phyloP scores from a whole-genome alignment of 2,888 invertebrate species.

The Lycaena phlaeas region DNA sequence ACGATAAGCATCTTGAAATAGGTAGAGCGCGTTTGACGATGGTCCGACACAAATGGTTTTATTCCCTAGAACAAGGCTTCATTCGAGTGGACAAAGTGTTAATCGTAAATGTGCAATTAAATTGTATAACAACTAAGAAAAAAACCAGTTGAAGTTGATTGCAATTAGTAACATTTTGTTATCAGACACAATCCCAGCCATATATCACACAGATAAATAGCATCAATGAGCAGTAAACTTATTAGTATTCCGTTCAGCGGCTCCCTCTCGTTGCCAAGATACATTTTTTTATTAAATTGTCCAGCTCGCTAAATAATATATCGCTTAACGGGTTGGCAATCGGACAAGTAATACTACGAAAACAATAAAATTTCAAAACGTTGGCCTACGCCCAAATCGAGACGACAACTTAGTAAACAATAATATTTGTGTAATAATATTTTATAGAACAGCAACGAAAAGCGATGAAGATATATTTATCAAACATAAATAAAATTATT shows the following conservation, averaged over 20 bases:
- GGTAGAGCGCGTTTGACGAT: too few species aligned
- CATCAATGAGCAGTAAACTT: background rate
- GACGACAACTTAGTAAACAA: constrained; percentile 18
- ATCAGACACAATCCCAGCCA: too few species aligned
- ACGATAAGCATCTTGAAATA: too few species aligned
- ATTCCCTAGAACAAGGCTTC: too few species aligned
- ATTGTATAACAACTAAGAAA: too few species aligned
- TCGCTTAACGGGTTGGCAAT: constrained; percentile 20
- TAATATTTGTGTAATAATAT: constrained; percentile 6
- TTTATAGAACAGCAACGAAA: constrained; percentile 1
- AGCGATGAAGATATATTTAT: background rate
- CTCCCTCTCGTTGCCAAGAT: constrained; percentile 18
- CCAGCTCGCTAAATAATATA: constrained; percentile 16
- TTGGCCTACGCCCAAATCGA: constrained; percentile 20
- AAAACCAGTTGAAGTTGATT: too few species aligned
- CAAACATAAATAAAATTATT: too few species aligned
- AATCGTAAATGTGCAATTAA: too few species aligned
- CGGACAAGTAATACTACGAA: constrained; percentile 22
- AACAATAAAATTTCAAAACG: constrained; percentile 21
- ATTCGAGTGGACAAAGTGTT: too few species aligned
- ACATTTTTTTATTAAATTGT: constrained; percentile 18
- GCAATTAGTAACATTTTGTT: too few species aligned
- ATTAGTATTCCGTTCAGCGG: constrained; percentile 1
- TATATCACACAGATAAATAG: too few species aligned
- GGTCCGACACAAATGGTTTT: too few species aligned